Base-by-base conservation (phyloP, 2,797 vertebrate species). In the Rhinatrema bivittatum region DNA sequence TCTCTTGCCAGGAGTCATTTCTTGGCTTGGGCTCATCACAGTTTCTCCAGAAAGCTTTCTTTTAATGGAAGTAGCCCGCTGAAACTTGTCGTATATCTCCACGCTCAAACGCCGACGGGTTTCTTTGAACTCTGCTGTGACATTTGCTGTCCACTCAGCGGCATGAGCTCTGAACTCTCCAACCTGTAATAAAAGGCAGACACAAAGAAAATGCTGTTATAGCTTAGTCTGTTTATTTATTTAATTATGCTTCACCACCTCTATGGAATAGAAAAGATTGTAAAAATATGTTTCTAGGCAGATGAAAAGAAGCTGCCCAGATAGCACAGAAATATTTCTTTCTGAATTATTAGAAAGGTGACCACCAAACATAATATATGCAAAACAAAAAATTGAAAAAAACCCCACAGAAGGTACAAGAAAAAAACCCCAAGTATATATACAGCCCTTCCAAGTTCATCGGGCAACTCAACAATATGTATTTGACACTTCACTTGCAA, bases 61-160 rank as follows among this genome's bases (percentile, higher is more conserved):
- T 60, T 98, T 98, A 59, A 98, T 90, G 50, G 96, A 98, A 2
- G 96, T 91, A 9, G 96, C 96, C 0, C 95, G 80, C 70, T 98
- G 94, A 70, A 99, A 97, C 71, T 89, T 93, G 85, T 99, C 94
- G 0, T 98, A 97, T 50, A 99, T 93, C 79, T 99, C 94, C 26
- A 99, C 95, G 0, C 95, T 98, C 53, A 98, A 82, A 13, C 94
- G 84, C 32, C 94, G 70, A 5, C 94, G 85, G 2, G 95, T 99
- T 72, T 97, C 94, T 68, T 98, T 99, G 75, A 99, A 97, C 72
- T 99, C 95, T 0, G 95, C 95, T 0, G 95, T 98, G 57, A 99
- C 95, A 0, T 97, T 99, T 23, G 95, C 95, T 1, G 94, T 97
- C 96, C 96, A 99, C 72, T 99, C 96, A 0, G 96, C 96, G 1